Evolutionary conservation across 2,113 vertebrate genomes (phyloP).

Genomic region (Mastomys coucha): DNA sequence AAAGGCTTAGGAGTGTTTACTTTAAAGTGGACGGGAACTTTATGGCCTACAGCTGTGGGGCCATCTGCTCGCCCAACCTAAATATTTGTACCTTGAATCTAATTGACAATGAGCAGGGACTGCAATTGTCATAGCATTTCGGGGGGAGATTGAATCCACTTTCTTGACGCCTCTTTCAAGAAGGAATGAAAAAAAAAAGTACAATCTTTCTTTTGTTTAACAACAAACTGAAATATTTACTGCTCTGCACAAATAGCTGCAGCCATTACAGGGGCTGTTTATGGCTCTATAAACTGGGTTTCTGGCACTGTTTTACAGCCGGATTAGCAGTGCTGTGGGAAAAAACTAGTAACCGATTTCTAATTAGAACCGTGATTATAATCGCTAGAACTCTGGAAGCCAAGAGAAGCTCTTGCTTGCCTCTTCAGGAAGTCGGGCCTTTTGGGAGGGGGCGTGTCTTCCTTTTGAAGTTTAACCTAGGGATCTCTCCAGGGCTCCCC

Average conservation of each 20-base stretch:
- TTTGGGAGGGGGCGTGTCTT: background rate
- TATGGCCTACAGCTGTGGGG: slow-evolving; percentile 84
- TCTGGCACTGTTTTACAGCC: slow-evolving; percentile 78
- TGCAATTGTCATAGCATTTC: slow-evolving; percentile 76
- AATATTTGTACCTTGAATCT: slow-evolving; percentile 87
- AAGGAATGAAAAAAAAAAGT: slow-evolving; percentile 15
- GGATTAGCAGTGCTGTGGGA: slow-evolving; percentile 77
- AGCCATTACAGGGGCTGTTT: slow-evolving; percentile 82
- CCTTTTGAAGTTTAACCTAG: background rate
- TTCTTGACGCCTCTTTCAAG: slow-evolving; percentile 55
- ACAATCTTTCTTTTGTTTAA: slow-evolving; percentile 85
- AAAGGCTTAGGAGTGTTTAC: slow-evolving; percentile 81
- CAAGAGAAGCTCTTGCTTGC: slow-evolving; percentile 67
- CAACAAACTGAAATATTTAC: slow-evolving; percentile 86
- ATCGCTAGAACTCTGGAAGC: slow-evolving; percentile 76
- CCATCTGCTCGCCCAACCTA: slow-evolving; percentile 85
- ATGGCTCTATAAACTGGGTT: slow-evolving; percentile 83
- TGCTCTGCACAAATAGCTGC: slow-evolving; percentile 81
- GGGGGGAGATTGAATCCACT: slow-evolving; percentile 76
- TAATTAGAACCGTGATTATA: slow-evolving; percentile 81
- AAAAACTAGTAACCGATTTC: slow-evolving; percentile 83
- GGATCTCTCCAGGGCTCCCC: background rate
- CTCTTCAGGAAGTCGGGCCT: slow-evolving; percentile 38
- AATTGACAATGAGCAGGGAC: slow-evolving; percentile 83
- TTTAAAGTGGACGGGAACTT: slow-evolving; percentile 81